Conservation (phyloP, 2,113 vertebrate genomes). For the Capreolus pygargus region DNA sequence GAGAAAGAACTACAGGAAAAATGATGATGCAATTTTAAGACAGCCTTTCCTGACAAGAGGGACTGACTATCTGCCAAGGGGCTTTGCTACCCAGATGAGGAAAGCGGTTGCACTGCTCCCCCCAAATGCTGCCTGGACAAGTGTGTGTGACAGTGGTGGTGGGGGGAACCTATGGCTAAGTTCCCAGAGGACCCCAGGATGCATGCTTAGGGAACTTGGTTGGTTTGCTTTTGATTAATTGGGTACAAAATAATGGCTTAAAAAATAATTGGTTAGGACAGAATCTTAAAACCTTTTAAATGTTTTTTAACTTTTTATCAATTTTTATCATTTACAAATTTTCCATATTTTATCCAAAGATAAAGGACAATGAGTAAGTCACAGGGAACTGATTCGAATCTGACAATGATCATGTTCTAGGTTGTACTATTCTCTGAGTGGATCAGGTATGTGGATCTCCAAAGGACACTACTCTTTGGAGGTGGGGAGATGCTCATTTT, state of each 20-base stretch:
- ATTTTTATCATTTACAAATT: background rate
- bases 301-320: background rate
- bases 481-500: background rate
- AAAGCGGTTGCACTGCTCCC: accelerated
- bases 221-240: background rate
- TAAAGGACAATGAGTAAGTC: background rate
- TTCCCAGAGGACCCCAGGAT: background rate
- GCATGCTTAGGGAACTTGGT: background rate
- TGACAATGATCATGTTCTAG: background rate
- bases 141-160: background rate
- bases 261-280: background rate
- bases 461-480: background rate
- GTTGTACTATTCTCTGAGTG: background rate
- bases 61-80: background rate
- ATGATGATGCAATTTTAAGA: conserved; percentile 44
- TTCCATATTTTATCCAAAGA: background rate
- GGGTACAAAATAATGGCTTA: background rate
- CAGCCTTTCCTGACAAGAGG: background rate
- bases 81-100: background rate
- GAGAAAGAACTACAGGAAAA: background rate
- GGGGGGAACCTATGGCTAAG: background rate
- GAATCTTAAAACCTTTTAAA: background rate
- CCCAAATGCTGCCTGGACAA: background rate
- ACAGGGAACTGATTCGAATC: background rate
- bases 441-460: accelerated